Evolutionary conservation across 2,113 vertebrate species (phyloP).

Genomic region (Piprites chloris): DNA sequence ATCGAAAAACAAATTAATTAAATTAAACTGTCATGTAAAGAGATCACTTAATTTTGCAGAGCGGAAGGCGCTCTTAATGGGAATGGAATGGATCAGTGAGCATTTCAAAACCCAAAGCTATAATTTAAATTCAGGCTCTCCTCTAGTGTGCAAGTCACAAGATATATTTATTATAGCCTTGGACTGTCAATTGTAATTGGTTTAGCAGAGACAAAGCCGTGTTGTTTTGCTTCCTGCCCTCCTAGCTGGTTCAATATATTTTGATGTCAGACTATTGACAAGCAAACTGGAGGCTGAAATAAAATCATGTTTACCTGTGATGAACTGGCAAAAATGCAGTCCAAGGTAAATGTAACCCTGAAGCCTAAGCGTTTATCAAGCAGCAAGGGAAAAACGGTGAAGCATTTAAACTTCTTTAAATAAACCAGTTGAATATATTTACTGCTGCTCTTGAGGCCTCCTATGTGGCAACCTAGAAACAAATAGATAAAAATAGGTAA

Average conservation of each 20-base stretch:
- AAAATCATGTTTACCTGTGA: slow-evolving; percentile 12
- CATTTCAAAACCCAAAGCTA: slow-evolving; percentile 60
- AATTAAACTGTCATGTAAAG: slow-evolving; percentile 63
- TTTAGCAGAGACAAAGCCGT: slow-evolving; percentile 51
- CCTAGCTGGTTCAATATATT: slow-evolving; percentile 19
- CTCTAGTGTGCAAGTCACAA: slow-evolving; percentile 50
- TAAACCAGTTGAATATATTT: background rate
- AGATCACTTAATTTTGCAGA: slow-evolving; percentile 56
- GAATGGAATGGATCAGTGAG: slow-evolving; percentile 62
- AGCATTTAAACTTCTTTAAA: slow-evolving; percentile 6
- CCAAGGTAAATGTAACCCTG: background rate
- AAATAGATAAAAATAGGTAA: background rate
- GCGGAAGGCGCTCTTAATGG: slow-evolving; percentile 56
- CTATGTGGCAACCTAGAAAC: background rate
- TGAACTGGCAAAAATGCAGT: slow-evolving; percentile 18
- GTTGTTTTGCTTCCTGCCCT: slow-evolving; percentile 44
- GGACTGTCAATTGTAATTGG: slow-evolving; percentile 50
- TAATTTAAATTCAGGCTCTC: slow-evolving; percentile 63
- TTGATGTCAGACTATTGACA: slow-evolving; percentile 47
- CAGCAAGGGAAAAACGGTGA: background rate
- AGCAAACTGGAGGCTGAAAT: slow-evolving; percentile 15
- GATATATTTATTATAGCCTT: slow-evolving; percentile 57
- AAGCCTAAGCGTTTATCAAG: background rate
- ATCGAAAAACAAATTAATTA: slow-evolving; percentile 50
- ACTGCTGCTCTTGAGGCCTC: background rate